Conservation (phyloP, 2,113 vertebrate species). For the Pterocles burchelli region DNA sequence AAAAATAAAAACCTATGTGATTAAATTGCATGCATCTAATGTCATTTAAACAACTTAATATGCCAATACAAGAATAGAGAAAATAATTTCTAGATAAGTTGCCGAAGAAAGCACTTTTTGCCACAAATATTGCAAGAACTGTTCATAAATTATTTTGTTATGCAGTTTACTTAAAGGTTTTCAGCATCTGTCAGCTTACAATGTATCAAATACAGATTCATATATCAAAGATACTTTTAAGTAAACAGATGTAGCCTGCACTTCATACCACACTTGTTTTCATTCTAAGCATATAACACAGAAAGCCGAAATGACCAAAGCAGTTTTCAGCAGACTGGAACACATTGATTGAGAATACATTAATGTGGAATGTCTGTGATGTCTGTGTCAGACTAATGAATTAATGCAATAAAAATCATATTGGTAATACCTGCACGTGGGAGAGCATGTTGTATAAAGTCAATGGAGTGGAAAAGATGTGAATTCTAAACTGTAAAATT, state of each 20-base stretch:
- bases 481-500: neutral
- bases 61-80: neutral
- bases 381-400: constrained; percentile 48
- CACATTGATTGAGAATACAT: neutral
- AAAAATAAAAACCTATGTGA: neutral
- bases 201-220: neutral
- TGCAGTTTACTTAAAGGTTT: neutral
- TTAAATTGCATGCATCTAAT: neutral
- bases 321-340: constrained; percentile 35
- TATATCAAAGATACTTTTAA: neutral
- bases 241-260: neutral
- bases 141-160: neutral
- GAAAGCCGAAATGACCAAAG: neutral
- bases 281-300: neutral
- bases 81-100: neutral
- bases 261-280: neutral
- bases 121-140: neutral
- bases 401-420: constrained; percentile 41
- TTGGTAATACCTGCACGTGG: constrained; percentile 8
- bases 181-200: neutral
- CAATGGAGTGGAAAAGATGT: constrained; percentile 15
- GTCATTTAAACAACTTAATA: neutral
- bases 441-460: neutral
- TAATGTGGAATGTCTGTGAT: constrained; percentile 41
- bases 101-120: neutral